phyloP scores from a whole-genome alignment of 2,888 invertebrate genomes.

The Homarus gammarus region DNA sequence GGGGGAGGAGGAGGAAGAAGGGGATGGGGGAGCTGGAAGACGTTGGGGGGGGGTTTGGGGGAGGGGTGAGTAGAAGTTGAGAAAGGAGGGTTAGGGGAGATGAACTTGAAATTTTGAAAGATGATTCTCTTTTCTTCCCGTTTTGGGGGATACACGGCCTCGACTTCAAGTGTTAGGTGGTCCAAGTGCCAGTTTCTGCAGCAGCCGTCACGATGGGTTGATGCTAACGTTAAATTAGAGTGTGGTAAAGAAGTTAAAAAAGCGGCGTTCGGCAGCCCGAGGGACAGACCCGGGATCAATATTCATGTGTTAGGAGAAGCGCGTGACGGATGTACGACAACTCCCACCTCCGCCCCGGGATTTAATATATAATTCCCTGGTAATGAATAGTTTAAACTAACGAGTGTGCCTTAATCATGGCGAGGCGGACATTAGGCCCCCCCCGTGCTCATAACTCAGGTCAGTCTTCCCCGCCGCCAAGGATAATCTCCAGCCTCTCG shows the following conservation, averaged over 20 bases:
- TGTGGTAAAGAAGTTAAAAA: conserved; percentile 59
- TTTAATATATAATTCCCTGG: conserved; percentile 30
- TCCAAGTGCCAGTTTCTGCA: neutral
- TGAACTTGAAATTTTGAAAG: conserved; percentile 71
- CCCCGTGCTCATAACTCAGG: neutral
- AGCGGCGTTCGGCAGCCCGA: conserved; percentile 59
- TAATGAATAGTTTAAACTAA: conserved; percentile 50
- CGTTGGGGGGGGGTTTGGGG: conserved; percentile 8
- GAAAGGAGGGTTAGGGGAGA: conserved; percentile 68
- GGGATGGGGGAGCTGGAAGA: conserved; percentile 15
- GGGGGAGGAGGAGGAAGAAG: conserved; percentile 18
- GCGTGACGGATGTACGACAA: conserved; percentile 68
- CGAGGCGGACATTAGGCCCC: neutral
- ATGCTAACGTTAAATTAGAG: conserved; percentile 48
- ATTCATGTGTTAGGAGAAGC: conserved; percentile 71
- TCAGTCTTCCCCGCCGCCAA: neutral
- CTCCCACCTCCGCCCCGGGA: conserved; percentile 31
- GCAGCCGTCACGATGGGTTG: neutral
- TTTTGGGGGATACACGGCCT: neutral
- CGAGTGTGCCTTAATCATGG: conserved; percentile 23
- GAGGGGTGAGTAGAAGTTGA: conserved; percentile 63
- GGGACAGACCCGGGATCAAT: conserved; percentile 68
- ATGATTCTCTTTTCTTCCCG: conserved; percentile 28
- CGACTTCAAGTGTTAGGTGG: neutral
- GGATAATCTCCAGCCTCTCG: neutral